Evolutionary conservation across 2,113 vertebrate species (phyloP).

Genomic region (Galeopterus variegatus): DNA sequence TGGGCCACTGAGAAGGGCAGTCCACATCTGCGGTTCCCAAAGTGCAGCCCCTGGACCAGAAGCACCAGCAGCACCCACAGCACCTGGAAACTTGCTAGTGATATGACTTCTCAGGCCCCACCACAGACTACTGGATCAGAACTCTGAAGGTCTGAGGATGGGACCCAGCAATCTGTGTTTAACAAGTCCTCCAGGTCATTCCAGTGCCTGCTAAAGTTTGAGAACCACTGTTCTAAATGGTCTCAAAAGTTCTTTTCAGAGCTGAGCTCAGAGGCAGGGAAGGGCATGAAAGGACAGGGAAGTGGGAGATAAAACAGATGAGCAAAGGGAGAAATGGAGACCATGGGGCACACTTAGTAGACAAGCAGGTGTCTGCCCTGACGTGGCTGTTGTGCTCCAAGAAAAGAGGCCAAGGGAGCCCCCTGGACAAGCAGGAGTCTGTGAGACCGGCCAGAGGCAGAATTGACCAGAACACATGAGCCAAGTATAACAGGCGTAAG

Average conservation of each 20-base stretch:
- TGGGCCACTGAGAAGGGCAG: not conserved
- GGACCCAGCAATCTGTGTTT: not conserved
- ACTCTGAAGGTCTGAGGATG: too few species aligned
- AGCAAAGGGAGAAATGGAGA: not conserved
- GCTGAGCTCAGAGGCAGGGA: not conserved
- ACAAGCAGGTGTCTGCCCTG: not conserved
- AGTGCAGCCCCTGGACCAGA: not conserved
- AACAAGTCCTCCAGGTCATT: not conserved
- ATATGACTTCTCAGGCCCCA: not conserved
- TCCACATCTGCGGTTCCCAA: not conserved
- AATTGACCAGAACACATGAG: not conserved
- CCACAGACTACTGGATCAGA: not conserved
- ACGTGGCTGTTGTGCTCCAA: not conserved
- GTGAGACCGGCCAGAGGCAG: not conserved
- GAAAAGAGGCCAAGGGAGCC: not conserved
- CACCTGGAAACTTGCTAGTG: not conserved
- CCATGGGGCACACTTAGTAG: not conserved
- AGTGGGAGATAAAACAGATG: not conserved
- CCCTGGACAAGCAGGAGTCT: not conserved
- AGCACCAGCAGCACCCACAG: not conserved
- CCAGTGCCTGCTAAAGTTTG: not conserved
- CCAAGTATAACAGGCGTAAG: not conserved
- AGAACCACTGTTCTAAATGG: not conserved
- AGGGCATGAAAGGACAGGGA: not conserved
- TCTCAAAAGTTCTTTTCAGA: not conserved